Percentiles rank a stretch among this genome's conserved stretches.
These are phyloP conservation scores for Amniataba percoides DNA, from an alignment of 2,797 vertebrate genomes.

Conservation along the genomic window DNA sequence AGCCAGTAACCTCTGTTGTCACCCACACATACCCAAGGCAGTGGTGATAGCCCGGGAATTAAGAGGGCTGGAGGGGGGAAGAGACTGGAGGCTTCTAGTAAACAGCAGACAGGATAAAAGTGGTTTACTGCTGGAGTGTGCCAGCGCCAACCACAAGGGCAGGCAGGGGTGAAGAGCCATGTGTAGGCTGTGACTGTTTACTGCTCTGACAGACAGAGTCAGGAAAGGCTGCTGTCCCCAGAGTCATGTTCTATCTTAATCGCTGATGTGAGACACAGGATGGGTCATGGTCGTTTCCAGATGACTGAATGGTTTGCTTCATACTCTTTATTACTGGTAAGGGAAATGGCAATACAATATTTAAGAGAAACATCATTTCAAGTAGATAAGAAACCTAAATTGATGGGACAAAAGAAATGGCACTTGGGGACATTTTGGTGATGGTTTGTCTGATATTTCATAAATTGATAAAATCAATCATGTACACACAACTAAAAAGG, in stretches of 20 bases:
- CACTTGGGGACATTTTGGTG: no score
- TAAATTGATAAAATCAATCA: background rate
- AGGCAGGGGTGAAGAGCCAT: slow-evolving; percentile 15
- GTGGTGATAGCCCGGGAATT: slow-evolving; percentile 49
- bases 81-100: slow-evolving; percentile 59
- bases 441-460: background rate
- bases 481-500: background rate
- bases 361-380: background rate
- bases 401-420: no score
- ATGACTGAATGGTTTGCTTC: slow-evolving; percentile 29
- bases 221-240: slow-evolving; percentile 8
- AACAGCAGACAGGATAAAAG: slow-evolving; percentile 63
- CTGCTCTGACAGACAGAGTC: slow-evolving; percentile 34
- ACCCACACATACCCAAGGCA: slow-evolving; percentile 38
- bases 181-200: slow-evolving; percentile 35
- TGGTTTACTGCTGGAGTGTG: slow-evolving; percentile 36
- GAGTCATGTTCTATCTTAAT: slow-evolving; percentile 18
- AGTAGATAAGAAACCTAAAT: background rate
- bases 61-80: background rate
- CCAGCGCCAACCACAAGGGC: slow-evolving; percentile 22
- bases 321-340: background rate
- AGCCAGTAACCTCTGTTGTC: slow-evolving; percentile 68
- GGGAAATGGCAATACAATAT: background rate
- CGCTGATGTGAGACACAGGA: slow-evolving; percentile 3
- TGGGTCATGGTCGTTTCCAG: slow-evolving; percentile 10